Evolutionary conservation across 2,113 vertebrate genomes (phyloP), one percentile per base, ranked within the genome.

Genomic region (Myrmophylax atrothorax): DNA sequence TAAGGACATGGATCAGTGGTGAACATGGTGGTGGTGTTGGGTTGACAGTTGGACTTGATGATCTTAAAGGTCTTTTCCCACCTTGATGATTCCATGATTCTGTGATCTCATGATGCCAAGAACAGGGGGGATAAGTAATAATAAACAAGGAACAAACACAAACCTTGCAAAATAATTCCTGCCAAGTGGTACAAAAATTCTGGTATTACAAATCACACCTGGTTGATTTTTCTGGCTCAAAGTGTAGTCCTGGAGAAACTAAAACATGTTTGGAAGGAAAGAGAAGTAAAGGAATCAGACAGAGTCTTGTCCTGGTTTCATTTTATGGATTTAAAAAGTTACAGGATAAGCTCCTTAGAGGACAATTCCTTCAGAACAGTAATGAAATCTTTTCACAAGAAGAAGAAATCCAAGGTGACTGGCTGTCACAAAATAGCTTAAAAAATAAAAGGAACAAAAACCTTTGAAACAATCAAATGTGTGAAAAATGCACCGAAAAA

Each of bases 401-500:
- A 72, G 77, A 92, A 87, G 23, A 63, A 92, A 94, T 75, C 28
- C 58, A 78, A 91, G 87, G 84, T 84, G 91, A 92, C 64, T 74
- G 50, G 37, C 38, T 72, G 81, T 47, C 84, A 90, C 9, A 59
- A 88, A 83, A 47, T 5, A 75, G 64, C 37, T 86, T 49, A 3
- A 49, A 44, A 55, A 35, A 16, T 29, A 20, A 26, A 28, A 0
- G 6, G 10, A 62, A 62, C 4, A 72, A 68, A 77, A 82, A 7
- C 8, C 20, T 78, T 77, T 49, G 44, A 81, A 94, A 91, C 35
- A 70, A 73, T 69, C 25, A 74, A 70, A 80, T 8, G 47, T 82
- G 78, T 59, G 56, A 83, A 95, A 96, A 92, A 81, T 3, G 19
- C 33, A n/a, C 2, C 3, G 46, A 5, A 44, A 66, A n/a, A 53